Conservation (phyloP, 2,888 invertebrate genomes). For the Leptinotarsa juncta region DNA sequence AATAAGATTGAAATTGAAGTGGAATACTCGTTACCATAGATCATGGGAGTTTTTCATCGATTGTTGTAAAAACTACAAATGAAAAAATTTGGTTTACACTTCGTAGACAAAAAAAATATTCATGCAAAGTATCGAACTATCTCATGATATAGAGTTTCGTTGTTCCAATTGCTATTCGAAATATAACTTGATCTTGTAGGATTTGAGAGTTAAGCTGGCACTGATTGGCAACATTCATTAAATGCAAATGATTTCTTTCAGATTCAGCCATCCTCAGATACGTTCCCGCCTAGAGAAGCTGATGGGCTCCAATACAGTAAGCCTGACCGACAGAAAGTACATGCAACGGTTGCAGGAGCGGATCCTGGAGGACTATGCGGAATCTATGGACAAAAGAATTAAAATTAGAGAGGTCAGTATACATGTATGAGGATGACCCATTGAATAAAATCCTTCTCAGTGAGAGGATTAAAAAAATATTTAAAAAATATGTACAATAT, state of each 20-base stretch:
- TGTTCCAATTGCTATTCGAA: background rate
- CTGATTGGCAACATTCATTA: background rate
- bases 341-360: slow-evolving; percentile 75
- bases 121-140: too few relatives aligned
- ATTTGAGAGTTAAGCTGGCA: background rate
- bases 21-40: too few relatives aligned
- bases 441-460: too few relatives aligned
- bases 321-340: slow-evolving; percentile 75
- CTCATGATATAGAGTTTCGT: too few relatives aligned
- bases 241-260: slow-evolving; percentile 54
- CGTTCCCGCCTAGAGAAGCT: slow-evolving; percentile 75
- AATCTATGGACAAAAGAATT: slow-evolving; percentile 74
- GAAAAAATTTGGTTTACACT: too few relatives aligned
- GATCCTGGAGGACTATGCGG: slow-evolving; percentile 74
- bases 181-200: background rate
- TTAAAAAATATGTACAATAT: too few relatives aligned
- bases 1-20: too few relatives aligned
- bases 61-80: too few relatives aligned
- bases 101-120: too few relatives aligned
- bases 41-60: too few relatives aligned
- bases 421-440: background rate
- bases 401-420: slow-evolving; percentile 70
- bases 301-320: slow-evolving; percentile 77
- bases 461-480: too few relatives aligned
- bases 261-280: slow-evolving; percentile 75